Evolutionary conservation across 2,888 invertebrate species (phyloP).

Genomic region (Acanthosepion lycidas): DNA sequence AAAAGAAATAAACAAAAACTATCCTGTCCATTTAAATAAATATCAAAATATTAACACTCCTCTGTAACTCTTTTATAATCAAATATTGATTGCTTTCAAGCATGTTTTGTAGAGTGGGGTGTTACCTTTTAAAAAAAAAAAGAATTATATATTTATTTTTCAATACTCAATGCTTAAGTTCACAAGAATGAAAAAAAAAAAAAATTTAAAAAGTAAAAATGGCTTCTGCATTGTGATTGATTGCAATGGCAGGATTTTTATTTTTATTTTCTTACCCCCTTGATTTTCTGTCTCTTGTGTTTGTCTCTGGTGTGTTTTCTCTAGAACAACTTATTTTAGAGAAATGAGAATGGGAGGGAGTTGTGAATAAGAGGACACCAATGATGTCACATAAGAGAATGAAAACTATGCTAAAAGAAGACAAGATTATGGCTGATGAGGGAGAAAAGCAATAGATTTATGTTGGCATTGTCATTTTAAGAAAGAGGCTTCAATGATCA

Average conservation of each 20-base stretch:
- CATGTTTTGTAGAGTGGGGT: neutral
- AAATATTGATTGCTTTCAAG: neutral
- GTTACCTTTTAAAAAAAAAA: neutral
- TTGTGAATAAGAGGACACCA: neutral
- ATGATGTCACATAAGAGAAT: conserved; percentile 33
- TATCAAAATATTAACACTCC: neutral
- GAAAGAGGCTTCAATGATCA: neutral
- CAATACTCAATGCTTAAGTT: neutral
- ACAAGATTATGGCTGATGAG: neutral
- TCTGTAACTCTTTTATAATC: neutral
- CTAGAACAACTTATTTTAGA: neutral
- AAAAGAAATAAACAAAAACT: neutral
- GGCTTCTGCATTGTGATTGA: neutral
- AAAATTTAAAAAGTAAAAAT: neutral
- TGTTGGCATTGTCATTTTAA: conserved; percentile 11
- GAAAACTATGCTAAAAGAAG: neutral
- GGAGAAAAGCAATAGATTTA: neutral
- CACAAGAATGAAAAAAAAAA: neutral
- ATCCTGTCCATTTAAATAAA: neutral
- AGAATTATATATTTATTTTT: neutral
- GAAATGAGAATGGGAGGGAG: neutral
- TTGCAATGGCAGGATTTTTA: neutral
- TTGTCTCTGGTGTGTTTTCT: neutral
- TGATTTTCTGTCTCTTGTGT: neutral
- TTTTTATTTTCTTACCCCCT: neutral